phyloP scores from a whole-genome alignment of 2,113 vertebrate genomes.

The Amazona vittata region DNA sequence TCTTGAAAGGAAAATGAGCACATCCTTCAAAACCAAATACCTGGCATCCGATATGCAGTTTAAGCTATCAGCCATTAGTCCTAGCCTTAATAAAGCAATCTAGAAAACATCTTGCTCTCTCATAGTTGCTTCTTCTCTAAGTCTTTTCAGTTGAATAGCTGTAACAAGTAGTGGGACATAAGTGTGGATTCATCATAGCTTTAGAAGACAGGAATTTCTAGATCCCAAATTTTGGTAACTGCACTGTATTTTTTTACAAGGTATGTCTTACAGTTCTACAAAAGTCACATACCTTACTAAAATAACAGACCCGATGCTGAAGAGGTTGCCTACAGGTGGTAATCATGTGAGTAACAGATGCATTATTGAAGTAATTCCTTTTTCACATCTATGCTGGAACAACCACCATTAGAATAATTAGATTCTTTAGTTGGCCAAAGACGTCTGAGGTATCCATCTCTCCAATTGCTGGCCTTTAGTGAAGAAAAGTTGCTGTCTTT shows the following conservation, averaged over 20 bases:
- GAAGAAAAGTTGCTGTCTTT: not conserved
- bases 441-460: not conserved
- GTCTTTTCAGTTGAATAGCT: not conserved
- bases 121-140: not conserved
- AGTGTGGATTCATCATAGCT: not conserved
- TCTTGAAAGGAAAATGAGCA: conserved; percentile 28
- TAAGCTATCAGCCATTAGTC: not conserved
- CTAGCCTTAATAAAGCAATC: not conserved
- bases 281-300: not conserved
- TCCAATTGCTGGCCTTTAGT: not conserved
- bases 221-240: not conserved
- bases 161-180: not conserved
- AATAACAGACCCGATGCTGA: not conserved
- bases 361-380: conserved; percentile 17
- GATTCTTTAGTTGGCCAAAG: not conserved
- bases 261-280: not conserved
- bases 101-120: conserved; percentile 9
- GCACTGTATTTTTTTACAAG: not conserved
- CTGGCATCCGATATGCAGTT: not conserved
- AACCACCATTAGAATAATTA: not conserved
- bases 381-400: not conserved
- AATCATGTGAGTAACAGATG: not conserved
- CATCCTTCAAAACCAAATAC: not conserved
- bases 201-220: not conserved
- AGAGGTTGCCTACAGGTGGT: not conserved